Evolutionary conservation across 2,797 vertebrate species (phyloP).

Genomic region (Lacerta agilis): DNA sequence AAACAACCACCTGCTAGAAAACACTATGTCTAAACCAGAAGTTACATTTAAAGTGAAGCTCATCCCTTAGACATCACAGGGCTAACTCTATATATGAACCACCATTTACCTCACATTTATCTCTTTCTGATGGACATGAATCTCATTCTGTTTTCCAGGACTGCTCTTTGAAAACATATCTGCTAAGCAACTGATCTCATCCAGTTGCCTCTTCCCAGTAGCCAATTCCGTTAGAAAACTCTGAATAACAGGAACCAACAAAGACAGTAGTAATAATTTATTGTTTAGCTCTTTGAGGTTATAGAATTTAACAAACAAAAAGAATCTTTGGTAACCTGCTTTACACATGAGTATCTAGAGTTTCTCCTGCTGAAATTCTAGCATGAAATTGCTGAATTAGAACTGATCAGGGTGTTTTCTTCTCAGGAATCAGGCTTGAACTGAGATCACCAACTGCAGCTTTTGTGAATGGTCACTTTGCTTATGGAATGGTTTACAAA

Average conservation of each 20-base stretch:
- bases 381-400: too few relatives aligned
- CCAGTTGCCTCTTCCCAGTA: slow-evolving; percentile 83
- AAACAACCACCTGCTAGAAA: too few relatives aligned
- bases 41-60: background rate
- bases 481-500: too few relatives aligned
- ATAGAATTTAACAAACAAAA: background rate
- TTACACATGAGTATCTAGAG: background rate
- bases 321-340: background rate
- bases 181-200: slow-evolving; percentile 79
- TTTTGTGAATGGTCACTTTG: too few relatives aligned
- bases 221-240: slow-evolving; percentile 85
- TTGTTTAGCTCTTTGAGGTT: background rate
- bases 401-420: too few relatives aligned
- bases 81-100: background rate
- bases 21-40: background rate
- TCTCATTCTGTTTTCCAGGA: slow-evolving; percentile 78
- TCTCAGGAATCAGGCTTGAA: too few relatives aligned
- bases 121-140: slow-evolving; percentile 74
- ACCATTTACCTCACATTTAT: slow-evolving; percentile 80
- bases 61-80: background rate
- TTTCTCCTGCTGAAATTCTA: too few relatives aligned
- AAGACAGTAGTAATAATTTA: background rate
- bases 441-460: too few relatives aligned
- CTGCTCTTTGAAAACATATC: slow-evolving; percentile 79
- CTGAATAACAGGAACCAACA: slow-evolving; percentile 71